phyloP scores from a whole-genome alignment of 2,888 invertebrate genomes.

The Tortricodes alternella region DNA sequence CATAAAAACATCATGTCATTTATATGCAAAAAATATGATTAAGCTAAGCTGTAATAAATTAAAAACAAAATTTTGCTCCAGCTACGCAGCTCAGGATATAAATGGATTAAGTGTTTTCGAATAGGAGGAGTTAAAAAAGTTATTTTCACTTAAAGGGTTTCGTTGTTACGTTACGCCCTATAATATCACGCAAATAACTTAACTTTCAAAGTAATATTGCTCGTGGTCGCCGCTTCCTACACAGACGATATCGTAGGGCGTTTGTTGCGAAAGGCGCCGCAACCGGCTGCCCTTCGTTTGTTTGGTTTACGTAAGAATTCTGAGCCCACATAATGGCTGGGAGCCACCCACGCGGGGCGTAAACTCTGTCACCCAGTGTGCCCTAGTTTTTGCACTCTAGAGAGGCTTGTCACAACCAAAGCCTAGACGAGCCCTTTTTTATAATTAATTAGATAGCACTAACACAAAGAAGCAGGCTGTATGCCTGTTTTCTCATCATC shows the following conservation, averaged over 20 bases:
- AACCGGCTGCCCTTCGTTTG: slow-evolving; percentile 76
- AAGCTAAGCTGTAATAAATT: too few relatives aligned
- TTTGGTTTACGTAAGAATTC: slow-evolving; percentile 69
- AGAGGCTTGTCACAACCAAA: slow-evolving; percentile 48
- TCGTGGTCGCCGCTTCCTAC: slow-evolving; percentile 37
- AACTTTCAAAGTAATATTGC: slow-evolving; percentile 10
- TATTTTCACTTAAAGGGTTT: too few relatives aligned
- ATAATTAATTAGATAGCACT: slow-evolving; percentile 8
- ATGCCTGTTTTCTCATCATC: slow-evolving; percentile 1
- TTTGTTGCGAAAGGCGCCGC: slow-evolving; percentile 67
- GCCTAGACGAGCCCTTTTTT: slow-evolving; percentile 32
- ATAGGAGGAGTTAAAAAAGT: too few relatives aligned
- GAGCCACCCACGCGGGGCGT: slow-evolving; percentile 68
- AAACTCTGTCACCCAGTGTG: slow-evolving; percentile 74
- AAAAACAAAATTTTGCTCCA: too few relatives aligned
- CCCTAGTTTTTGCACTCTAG: slow-evolving; percentile 64
- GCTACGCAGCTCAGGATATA: too few relatives aligned
- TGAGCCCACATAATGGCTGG: slow-evolving; percentile 63
- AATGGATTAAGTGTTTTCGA: too few relatives aligned
- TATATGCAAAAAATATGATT: too few relatives aligned
- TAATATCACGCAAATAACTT: neutral
- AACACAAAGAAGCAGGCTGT: neutral
- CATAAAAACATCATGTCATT: too few relatives aligned
- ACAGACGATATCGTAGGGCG: slow-evolving; percentile 51
- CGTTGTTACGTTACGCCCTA: too few relatives aligned